These are phyloP conservation scores for Rhinolophus ferrumequinum DNA, from an alignment of 2,113 vertebrate species.

Conservation along the genomic window DNA sequence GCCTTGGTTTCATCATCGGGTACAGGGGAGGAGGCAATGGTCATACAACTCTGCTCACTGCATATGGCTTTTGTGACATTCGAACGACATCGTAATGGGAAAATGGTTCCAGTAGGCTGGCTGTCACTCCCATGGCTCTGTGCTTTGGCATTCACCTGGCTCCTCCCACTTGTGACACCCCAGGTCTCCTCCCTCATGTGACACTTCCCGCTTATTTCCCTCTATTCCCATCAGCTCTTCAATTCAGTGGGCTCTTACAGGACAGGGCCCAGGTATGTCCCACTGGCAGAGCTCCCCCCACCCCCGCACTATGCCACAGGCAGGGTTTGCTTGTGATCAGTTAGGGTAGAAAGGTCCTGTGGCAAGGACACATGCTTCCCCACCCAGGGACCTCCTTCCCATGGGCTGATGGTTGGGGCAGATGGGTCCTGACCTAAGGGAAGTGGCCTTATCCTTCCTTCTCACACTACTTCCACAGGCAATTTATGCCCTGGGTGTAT, in stretches of 20 bases:
- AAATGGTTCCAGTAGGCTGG: not conserved
- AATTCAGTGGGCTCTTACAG: not conserved
- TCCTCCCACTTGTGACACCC: no score
- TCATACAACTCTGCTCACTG: rapidly evolving
- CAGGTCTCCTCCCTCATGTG: no score
- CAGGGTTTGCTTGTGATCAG: not conserved
- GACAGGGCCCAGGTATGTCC: not conserved
- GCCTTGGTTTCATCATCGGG: not conserved
- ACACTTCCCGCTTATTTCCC: not conserved
- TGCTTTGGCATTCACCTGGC: rapidly evolving
- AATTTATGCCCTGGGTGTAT: not conserved
- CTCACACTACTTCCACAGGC: not conserved
- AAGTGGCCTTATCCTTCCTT: not conserved
- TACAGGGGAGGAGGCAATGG: not conserved
- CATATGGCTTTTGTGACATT: not conserved
- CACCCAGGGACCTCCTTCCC: not conserved
- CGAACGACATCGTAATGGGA: rapidly evolving
- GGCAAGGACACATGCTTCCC: not conserved
- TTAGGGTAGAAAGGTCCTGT: not conserved
- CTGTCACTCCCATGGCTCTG: rapidly evolving
- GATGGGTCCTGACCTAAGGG: not conserved
- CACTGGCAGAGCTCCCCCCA: not conserved
- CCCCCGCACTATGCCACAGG: not conserved
- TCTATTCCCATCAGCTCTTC: not conserved
- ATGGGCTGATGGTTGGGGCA: not conserved